Percentiles rank a stretch among this genome's conserved stretches.
Evolutionary conservation across 2,888 invertebrate genomes (phyloP).

Genomic region (Sacculina carcini): DNA sequence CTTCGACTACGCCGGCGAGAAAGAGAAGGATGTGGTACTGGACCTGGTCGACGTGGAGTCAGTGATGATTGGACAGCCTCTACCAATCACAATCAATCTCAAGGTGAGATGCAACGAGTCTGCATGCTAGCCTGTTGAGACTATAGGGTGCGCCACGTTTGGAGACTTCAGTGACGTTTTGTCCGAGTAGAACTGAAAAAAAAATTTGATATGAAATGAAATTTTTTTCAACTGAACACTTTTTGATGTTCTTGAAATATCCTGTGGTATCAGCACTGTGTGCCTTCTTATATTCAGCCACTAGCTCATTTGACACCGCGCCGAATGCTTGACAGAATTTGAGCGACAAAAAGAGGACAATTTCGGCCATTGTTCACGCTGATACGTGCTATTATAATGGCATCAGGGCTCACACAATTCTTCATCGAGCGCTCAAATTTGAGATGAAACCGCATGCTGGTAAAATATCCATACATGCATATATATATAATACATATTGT

Average conservation of each 20-base stretch:
- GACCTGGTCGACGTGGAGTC: slow-evolving; percentile 37
- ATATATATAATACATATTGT: too few species aligned
- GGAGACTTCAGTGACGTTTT: too few species aligned
- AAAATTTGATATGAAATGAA: background rate
- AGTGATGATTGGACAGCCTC: slow-evolving; percentile 35
- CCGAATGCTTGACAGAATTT: slow-evolving; percentile 32
- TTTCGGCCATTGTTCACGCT: slow-evolving; percentile 34
- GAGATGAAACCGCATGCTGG: slow-evolving; percentile 25
- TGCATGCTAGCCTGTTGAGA: too few species aligned
- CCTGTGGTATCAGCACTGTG: too few species aligned
- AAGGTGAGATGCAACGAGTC: slow-evolving; percentile 23
- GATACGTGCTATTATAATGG: slow-evolving; percentile 42
- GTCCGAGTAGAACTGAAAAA: background rate
- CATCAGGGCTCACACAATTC: slow-evolving; percentile 33
- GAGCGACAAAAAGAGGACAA: slow-evolving; percentile 32
- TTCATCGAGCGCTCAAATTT: slow-evolving; percentile 33
- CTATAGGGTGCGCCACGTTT: too few species aligned
- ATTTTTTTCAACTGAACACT: too few species aligned
- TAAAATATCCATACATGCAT: too few species aligned
- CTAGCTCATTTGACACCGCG: too few species aligned
- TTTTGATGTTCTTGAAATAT: too few species aligned
- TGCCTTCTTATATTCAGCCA: too few species aligned
- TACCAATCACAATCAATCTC: slow-evolving; percentile 36
- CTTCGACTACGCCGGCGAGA: slow-evolving; percentile 30
- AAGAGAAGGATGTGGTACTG: slow-evolving; percentile 14